Conservation (phyloP, 2,797 vertebrate genomes). For the Monodelphis domestica region DNA sequence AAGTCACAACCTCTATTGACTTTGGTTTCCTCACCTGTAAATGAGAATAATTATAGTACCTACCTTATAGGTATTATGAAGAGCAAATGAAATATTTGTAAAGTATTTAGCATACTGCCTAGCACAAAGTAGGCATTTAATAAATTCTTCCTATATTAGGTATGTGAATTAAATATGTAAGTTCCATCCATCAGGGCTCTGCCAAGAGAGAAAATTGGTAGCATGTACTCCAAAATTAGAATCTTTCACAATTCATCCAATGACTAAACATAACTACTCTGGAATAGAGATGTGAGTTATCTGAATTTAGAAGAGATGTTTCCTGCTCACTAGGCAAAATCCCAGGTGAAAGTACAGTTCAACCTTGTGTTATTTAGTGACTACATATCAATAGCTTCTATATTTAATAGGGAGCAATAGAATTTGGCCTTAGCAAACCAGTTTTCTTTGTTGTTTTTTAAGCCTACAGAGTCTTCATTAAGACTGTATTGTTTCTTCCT, state of each 20-base stretch:
- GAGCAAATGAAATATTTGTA: not conserved
- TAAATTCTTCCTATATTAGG: not conserved
- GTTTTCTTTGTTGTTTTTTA: not conserved
- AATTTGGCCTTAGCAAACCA: not conserved
- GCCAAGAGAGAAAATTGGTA: not conserved
- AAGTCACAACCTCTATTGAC: not conserved
- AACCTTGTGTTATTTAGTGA: not conserved
- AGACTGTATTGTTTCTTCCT: not conserved
- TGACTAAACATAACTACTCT: not conserved
- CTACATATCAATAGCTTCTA: not conserved
- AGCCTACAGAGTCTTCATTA: too few species aligned
- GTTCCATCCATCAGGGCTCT: not conserved
- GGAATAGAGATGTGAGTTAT: not conserved
- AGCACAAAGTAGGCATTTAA: not conserved
- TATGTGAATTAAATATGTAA: not conserved
- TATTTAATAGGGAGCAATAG: not conserved
- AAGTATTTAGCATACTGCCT: not conserved
- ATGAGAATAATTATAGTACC: not conserved
- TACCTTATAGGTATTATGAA: not conserved
- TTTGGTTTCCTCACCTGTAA: not conserved
- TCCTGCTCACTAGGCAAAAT: not conserved
- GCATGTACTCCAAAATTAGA: not conserved
- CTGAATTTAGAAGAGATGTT: not conserved
- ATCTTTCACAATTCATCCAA: not conserved
- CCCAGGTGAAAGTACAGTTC: not conserved